Conservation (phyloP, 2,113 vertebrate species). For the Hippocampus mohnikei region DNA sequence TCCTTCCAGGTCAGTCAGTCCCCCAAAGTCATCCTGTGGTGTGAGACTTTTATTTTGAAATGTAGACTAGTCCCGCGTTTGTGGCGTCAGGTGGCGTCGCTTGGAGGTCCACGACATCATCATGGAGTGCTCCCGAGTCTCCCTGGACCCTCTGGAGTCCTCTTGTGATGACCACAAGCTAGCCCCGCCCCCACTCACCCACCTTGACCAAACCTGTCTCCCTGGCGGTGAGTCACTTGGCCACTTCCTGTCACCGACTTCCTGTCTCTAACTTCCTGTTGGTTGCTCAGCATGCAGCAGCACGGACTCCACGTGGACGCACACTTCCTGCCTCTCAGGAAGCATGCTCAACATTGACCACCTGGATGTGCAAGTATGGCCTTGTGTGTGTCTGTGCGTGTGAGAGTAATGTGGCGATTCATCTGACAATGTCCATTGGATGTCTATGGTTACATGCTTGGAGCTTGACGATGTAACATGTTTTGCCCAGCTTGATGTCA, state of each 20-base stretch:
- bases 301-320: background rate
- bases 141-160: conserved; percentile 91
- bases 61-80: background rate
- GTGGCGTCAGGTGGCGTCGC: conserved; percentile 83
- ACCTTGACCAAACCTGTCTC: conserved; percentile 60
- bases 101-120: conserved; percentile 95
- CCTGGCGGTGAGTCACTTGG: conserved; percentile 5
- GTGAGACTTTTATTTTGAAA: background rate
- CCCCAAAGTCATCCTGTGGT: background rate
- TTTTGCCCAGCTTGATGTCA: conserved; percentile 49
- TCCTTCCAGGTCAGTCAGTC: conserved; percentile 80
- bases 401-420: too few species aligned
- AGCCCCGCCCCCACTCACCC: conserved; percentile 37
- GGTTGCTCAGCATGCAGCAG: background rate
- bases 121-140: conserved; percentile 95
- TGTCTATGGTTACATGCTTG: background rate
- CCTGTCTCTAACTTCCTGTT: background rate
- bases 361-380: background rate
- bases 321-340: background rate
- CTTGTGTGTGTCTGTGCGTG: too few species aligned
- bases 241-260: background rate
- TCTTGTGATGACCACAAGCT: conserved; percentile 81
- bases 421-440: too few species aligned
- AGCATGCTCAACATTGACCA: background rate
- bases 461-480: too few species aligned